A percentile compares a stretch with the other conserved stretches of the same genome.
Evolutionary conservation across 2,113 vertebrate genomes (phyloP).

Genomic region (Podarcis cretensis): DNA sequence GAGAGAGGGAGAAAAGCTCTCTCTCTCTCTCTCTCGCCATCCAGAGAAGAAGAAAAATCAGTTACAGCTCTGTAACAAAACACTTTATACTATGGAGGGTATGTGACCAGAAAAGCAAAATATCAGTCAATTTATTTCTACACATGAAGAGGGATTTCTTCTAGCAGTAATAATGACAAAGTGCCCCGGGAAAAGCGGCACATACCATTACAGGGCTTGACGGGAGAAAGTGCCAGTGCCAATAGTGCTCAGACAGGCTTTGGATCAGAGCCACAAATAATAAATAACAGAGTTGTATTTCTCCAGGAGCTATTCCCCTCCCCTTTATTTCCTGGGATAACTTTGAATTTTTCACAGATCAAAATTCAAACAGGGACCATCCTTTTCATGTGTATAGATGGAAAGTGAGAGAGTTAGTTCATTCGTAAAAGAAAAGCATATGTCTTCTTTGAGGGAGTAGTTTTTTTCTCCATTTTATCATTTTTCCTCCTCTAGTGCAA

Average conservation of each 20-base stretch:
- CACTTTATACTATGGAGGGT: not conserved
- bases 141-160: not conserved
- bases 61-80: not conserved
- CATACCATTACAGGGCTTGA: not conserved
- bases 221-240: not conserved
- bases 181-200: not conserved
- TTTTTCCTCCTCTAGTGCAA: not conserved
- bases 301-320: not conserved
- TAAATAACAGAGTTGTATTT: not conserved
- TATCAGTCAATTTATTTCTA: not conserved
- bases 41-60: not conserved
- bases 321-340: rapidly evolving
- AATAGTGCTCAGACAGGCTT: not conserved
- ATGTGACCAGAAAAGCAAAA: not conserved
- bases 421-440: too few relatives aligned
- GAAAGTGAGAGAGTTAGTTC: not conserved
- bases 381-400: not conserved
- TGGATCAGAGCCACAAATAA: not conserved
- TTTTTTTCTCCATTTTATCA: not conserved
- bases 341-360: not conserved
- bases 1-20: too few relatives aligned
- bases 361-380: not conserved
- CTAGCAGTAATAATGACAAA: not conserved
- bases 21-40: too few relatives aligned
- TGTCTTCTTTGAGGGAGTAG: not conserved